Percentiles rank a stretch among this genome's conserved stretches.
Evolutionary conservation across 2,797 vertebrate species (phyloP).

Genomic region (Streptopelia turtur): DNA sequence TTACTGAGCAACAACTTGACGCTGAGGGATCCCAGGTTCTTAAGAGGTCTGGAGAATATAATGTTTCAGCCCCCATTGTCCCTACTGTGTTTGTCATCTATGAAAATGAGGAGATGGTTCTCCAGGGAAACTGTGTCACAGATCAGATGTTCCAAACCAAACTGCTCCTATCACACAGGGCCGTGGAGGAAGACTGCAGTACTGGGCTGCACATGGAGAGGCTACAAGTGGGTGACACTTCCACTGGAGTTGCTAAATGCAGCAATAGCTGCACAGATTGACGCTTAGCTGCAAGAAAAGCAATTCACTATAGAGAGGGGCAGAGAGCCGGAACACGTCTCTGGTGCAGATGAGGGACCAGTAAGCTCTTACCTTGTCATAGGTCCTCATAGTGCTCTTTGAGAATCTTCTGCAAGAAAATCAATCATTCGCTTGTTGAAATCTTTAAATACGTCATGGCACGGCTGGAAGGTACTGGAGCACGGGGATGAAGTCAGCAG

Average conservation of each 20-base stretch:
- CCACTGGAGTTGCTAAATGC: neutral
- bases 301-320: too few species aligned
- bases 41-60: neutral
- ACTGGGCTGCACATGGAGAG: neutral
- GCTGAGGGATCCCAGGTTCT: neutral
- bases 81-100: neutral
- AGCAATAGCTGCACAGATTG: neutral
- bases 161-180: too few species aligned
- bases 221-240: neutral
- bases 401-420: constrained; percentile 83
- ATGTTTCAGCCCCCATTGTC: neutral
- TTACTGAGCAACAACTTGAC: neutral
- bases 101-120: neutral
- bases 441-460: constrained; percentile 80
- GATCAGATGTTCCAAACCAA: neutral
- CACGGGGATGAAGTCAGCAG: constrained; percentile 88
- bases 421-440: constrained; percentile 77
- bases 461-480: constrained; percentile 84
- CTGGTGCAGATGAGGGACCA: too few species aligned
- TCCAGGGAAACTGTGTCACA: neutral
- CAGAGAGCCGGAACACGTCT: too few species aligned
- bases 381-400: constrained; percentile 86
- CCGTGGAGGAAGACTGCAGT: neutral
- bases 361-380: constrained; percentile 83
- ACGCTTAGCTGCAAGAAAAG: neutral